phyloP scores from a whole-genome alignment of 2,797 vertebrate species.

The Karalla daura region DNA sequence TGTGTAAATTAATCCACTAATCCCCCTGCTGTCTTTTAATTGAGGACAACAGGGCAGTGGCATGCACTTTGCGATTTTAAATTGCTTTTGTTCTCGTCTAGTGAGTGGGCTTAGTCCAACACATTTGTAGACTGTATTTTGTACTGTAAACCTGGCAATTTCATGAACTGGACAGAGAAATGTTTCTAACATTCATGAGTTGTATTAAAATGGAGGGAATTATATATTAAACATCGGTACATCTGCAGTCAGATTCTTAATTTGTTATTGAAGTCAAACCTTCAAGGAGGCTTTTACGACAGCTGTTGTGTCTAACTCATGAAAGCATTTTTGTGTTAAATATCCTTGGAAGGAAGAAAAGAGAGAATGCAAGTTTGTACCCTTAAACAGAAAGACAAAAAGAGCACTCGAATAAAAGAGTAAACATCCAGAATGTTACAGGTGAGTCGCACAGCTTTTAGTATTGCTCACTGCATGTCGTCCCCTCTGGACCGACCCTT shows the following conservation, averaged over 20 bases:
- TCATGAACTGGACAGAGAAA: slow-evolving; percentile 1
- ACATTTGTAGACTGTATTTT: slow-evolving; percentile 11
- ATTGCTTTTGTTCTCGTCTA: slow-evolving; percentile 44
- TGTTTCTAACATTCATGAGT: neutral
- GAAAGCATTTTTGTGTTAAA: neutral
- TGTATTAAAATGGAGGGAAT: neutral
- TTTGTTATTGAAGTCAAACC: neutral
- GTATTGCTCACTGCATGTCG: slow-evolving; percentile 24
- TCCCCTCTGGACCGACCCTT: slow-evolving; percentile 1
- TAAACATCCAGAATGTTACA: slow-evolving; percentile 3
- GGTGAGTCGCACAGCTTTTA: slow-evolving; percentile 14
- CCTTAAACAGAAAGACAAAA: neutral
- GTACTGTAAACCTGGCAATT: neutral
- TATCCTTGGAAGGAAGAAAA: neutral
- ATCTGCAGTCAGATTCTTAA: neutral
- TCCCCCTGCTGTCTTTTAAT: slow-evolving; percentile 68
- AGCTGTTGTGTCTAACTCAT: neutral
- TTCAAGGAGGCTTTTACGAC: neutral
- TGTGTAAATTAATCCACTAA: slow-evolving; percentile 65
- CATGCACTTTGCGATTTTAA: slow-evolving; percentile 40
- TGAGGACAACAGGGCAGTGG: slow-evolving; percentile 53
- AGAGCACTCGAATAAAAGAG: neutral
- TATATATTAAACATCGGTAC: neutral
- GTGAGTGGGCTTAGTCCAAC: slow-evolving; percentile 19
- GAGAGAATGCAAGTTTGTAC: neutral